Evolutionary conservation across 2,797 vertebrate species (phyloP), one percentile per base, ranked within the genome.

Genomic region (Xyrichtys novacula): DNA sequence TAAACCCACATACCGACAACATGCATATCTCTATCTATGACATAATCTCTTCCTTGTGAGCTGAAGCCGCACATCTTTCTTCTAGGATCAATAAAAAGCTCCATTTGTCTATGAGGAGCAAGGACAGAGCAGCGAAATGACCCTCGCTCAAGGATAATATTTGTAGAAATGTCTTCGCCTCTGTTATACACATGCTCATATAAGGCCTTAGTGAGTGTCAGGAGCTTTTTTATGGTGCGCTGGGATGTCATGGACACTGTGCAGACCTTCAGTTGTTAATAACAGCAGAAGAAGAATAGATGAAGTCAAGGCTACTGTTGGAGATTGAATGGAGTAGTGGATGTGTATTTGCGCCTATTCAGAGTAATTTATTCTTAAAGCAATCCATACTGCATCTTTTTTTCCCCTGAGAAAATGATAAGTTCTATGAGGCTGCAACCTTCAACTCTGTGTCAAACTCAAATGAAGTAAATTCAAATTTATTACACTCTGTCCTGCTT

Each of bases 221-320:
- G 34, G 29, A 67, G 67, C 47, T 67, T 71, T 65, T 81, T 82
- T 75, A 85, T 62, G 20, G 53, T 55, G 1, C 3, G 31, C 11
- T 48, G 16, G 46, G 54, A 63, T 78, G 74, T 77, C 66, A 78
- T 8, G 31, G 55, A 74, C 53, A 48, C 26, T 36, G 12, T 26
- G 5, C 9, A n/a, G 25, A 11, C 25, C 6, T 15, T 49, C 15
- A n/a, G 16, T 28, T 8, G 20, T 11, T 48, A 28, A 50, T 48
- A 36, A 56, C 54, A 22, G 26, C 3, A 50, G n/a, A 23, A 32
- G 34, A 42, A 34, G 55, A 71, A 60, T 58, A 19, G 17, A 57
- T 16, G 8, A 31, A 19, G 39, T 72, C 61, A 72, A 76, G 71
- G 67, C 76, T 57, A 39, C 36, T 29, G 42, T 14, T 22, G 23